phyloP scores from a whole-genome alignment of 2,113 vertebrate species.

The Scortum barcoo region DNA sequence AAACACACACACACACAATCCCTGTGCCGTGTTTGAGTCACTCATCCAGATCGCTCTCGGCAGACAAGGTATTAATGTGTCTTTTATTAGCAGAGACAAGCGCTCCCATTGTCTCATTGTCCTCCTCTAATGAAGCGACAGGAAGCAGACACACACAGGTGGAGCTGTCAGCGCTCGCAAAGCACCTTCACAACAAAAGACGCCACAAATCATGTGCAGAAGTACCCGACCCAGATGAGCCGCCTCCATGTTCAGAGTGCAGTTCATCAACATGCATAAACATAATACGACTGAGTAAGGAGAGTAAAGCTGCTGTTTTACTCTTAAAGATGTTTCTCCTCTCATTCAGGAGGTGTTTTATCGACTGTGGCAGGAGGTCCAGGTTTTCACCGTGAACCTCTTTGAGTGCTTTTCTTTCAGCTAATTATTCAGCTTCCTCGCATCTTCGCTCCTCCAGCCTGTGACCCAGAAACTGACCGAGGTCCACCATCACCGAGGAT shows the following conservation, averaged over 20 bases:
- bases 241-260: background rate
- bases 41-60: conserved; percentile 16
- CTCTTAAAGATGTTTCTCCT: background rate
- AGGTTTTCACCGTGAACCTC: background rate
- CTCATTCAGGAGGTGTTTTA: background rate
- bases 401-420: background rate
- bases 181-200: background rate
- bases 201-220: background rate
- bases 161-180: conserved; percentile 25
- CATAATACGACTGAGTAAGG: background rate
- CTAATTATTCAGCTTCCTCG: background rate
- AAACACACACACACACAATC: background rate
- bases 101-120: conserved; percentile 40
- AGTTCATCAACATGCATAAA: background rate
- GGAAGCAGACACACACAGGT: conserved; percentile 36
- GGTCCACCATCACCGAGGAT: background rate
- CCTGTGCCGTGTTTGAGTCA: conserved; percentile 26
- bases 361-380: background rate
- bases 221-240: background rate
- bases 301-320: background rate
- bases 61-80: conserved; percentile 34
- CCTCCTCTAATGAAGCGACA: conserved; percentile 40
- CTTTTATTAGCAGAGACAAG: conserved; percentile 53
- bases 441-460: background rate
- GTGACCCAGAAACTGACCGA: background rate